Conservation (phyloP, 2,888 invertebrate species). For the Agriopis leucophaearia region DNA sequence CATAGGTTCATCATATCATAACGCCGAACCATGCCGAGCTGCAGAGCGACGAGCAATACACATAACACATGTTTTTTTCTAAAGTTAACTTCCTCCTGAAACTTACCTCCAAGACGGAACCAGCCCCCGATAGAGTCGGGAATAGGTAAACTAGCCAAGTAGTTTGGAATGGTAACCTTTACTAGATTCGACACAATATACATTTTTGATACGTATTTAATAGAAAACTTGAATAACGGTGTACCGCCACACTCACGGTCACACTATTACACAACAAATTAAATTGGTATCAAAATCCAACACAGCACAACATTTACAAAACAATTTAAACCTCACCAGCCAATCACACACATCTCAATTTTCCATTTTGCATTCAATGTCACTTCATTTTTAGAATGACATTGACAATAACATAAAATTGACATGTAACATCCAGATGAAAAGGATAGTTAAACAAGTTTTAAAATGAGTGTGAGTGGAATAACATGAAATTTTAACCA, state of each 20-base stretch:
- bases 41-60: background rate
- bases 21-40: background rate
- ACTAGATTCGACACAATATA: constrained; percentile 91
- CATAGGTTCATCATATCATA: background rate
- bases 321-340: constrained; percentile 1
- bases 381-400: too few species aligned
- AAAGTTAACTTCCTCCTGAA: constrained; percentile 23
- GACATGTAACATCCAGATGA: too few species aligned
- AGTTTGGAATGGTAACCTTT: constrained; percentile 93
- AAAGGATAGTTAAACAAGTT: too few species aligned
- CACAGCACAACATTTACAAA: constrained; percentile 11
- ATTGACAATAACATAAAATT: too few species aligned
- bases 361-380: background rate
- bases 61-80: background rate
- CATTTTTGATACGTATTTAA: constrained; percentile 80
- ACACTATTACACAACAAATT: constrained; percentile 43
- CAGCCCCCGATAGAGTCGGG: constrained; percentile 94
- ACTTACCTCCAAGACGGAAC: constrained; percentile 93
- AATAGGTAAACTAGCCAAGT: constrained; percentile 93
- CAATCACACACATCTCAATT: constrained; percentile 3
- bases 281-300: constrained; percentile 1
- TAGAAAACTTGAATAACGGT: constrained; percentile 22
- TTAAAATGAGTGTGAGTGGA: too few species aligned
- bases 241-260: constrained; percentile 24
- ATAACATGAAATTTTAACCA: too few species aligned